phyloP scores from a whole-genome alignment of 2,797 vertebrate species.

The Coccyzus lansbergi region DNA sequence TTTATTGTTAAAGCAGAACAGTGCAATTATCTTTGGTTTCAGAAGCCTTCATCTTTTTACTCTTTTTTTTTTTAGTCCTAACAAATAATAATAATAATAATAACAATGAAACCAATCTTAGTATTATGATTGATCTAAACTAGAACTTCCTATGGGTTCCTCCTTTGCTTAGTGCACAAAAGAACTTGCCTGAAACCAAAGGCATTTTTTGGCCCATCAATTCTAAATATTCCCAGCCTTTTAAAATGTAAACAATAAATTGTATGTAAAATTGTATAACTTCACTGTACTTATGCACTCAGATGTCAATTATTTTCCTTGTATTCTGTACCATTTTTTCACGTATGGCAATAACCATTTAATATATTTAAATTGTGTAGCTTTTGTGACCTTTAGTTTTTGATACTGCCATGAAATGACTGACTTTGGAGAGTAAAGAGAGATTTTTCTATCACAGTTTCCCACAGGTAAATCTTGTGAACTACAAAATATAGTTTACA shows the following conservation, averaged over 20 bases:
- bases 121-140: neutral
- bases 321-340: neutral
- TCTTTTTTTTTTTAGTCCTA: neutral
- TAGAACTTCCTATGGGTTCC: neutral
- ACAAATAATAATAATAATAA: neutral
- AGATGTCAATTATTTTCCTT: neutral
- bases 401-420: neutral
- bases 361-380: neutral
- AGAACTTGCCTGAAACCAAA: neutral
- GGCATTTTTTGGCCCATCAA: neutral
- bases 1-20: neutral
- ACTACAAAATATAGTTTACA: neutral
- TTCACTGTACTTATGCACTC: neutral
- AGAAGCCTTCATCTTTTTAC: slow-evolving; percentile 30
- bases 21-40: neutral
- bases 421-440: neutral
- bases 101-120: neutral
- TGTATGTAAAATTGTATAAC: neutral
- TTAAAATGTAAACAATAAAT: neutral
- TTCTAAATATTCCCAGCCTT: neutral
- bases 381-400: neutral
- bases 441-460: neutral
- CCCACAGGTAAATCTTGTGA: neutral
- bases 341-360: neutral
- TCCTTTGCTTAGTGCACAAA: neutral